These are phyloP conservation scores for Drosophila stalkeri DNA, from an alignment of 2,888 invertebrate genomes.

Conservation along the genomic window DNA sequence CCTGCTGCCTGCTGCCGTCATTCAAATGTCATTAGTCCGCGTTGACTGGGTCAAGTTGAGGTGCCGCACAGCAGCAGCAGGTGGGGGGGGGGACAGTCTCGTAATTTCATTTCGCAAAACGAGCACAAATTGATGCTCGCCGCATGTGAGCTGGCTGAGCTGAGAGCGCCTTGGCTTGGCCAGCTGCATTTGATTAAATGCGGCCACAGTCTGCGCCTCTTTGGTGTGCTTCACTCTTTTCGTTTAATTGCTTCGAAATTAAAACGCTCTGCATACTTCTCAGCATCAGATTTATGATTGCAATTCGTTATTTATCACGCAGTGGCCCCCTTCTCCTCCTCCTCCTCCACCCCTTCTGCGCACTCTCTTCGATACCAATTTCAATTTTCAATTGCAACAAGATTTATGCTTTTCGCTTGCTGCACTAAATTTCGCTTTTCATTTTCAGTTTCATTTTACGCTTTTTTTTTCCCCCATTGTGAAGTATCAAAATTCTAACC, in stretches of 20 bases:
- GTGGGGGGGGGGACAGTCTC: constrained; percentile 19
- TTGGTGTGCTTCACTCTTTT: background rate
- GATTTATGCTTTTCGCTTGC: constrained; percentile 63
- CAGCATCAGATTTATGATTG: constrained; percentile 69
- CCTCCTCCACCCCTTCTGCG: too few relatives aligned
- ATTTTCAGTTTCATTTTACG: background rate
- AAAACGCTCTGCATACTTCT: constrained; percentile 64
- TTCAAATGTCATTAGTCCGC: constrained; percentile 77
- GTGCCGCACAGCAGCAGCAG: background rate
- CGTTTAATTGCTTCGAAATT: constrained; percentile 74
- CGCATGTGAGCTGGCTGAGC: constrained; percentile 36
- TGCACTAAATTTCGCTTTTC: constrained; percentile 12
- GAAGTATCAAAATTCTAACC: constrained; percentile 16
- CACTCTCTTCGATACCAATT: constrained; percentile 23
- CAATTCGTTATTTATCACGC: constrained; percentile 74
- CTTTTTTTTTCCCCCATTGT: background rate
- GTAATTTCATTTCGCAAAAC: constrained; percentile 69
- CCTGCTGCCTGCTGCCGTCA: constrained; percentile 51
- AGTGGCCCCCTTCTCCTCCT: background rate
- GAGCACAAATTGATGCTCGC: constrained; percentile 49
- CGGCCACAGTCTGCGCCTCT: constrained; percentile 11
- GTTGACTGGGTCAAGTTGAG: constrained; percentile 37
- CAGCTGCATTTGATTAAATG: constrained; percentile 76
- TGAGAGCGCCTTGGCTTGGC: constrained; percentile 31
- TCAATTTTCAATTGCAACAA: constrained; percentile 63